phyloP scores from a whole-genome alignment of 2,888 invertebrate species.

The Petrolisthes cinctipes region DNA sequence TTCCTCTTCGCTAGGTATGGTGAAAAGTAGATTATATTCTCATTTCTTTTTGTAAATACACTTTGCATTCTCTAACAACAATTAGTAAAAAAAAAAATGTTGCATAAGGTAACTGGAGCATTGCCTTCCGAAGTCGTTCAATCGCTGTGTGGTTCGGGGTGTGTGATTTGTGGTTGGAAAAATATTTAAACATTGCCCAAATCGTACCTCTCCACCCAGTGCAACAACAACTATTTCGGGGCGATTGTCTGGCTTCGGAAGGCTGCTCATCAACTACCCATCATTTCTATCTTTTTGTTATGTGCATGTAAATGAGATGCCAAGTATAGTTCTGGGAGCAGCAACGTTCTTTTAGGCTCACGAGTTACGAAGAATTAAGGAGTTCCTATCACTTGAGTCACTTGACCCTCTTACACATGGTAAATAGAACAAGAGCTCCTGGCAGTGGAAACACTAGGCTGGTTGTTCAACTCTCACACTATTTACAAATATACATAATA shows the following conservation, averaged over 20 bases:
- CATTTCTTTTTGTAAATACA: constrained; percentile 34
- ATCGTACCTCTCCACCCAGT: no score
- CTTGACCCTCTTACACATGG: constrained; percentile 52
- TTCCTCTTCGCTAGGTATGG: no score
- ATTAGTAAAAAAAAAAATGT: constrained; percentile 27
- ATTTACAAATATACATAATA: constrained; percentile 61
- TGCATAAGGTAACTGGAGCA: neutral
- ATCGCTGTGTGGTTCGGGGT: neutral
- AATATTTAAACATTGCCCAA: no score
- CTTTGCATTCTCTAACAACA: constrained; percentile 45
- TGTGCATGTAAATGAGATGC: constrained; percentile 34
- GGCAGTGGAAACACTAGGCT: constrained; percentile 63
- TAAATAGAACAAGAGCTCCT: constrained; percentile 62
- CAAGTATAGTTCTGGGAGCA: constrained; percentile 53
- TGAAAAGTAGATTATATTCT: no score
- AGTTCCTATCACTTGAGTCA: constrained; percentile 53
- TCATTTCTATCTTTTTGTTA: neutral
- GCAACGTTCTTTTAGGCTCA: constrained; percentile 49
- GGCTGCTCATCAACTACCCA: no score
- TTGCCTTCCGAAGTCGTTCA: constrained; percentile 18
- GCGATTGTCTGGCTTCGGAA: no score
- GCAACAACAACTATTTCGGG: no score
- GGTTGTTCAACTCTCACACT: constrained; percentile 64
- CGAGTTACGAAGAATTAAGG: constrained; percentile 34
- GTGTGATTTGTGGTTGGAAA: no score